Percentiles rank a stretch among this genome's conserved stretches.
These are phyloP conservation scores for Lagopus muta DNA, from an alignment of 2,113 vertebrate genomes.

Conservation along the genomic window DNA sequence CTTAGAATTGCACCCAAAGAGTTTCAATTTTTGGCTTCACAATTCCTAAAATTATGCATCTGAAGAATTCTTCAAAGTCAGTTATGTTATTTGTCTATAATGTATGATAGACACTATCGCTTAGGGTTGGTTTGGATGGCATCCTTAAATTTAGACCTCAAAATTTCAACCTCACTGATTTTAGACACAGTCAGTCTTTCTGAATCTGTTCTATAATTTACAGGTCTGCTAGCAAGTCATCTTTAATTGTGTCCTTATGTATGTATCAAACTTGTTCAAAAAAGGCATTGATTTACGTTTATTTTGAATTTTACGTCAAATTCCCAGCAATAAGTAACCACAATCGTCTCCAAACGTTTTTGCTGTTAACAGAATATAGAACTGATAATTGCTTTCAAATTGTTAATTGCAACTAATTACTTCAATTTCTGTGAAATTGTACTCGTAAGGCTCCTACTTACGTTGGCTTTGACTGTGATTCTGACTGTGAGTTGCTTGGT, in stretches of 20 bases:
- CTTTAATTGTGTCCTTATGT: neutral
- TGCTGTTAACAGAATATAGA: neutral
- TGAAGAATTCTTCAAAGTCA: neutral
- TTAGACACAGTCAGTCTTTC: neutral
- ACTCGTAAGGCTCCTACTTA: neutral
- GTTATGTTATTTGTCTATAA: neutral
- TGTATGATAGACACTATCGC: neutral
- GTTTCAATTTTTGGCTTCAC: neutral
- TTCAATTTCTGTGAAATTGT: neutral
- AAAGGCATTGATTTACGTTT: neutral
- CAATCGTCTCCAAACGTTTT: neutral
- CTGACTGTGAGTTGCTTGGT: neutral
- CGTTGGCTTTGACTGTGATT: neutral
- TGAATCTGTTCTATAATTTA: neutral
- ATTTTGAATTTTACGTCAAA: neutral
- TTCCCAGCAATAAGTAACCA: neutral
- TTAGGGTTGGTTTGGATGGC: neutral
- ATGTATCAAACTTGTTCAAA: neutral
- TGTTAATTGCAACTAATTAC: neutral
- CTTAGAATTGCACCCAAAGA: neutral
- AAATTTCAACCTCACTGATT: neutral
- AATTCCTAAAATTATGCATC: neutral
- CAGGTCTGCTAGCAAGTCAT: neutral
- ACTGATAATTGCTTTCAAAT: neutral
- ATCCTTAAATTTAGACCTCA: neutral